phyloP scores from a whole-genome alignment of 1,140 invertebrate species.

The Conus ventricosus region DNA sequence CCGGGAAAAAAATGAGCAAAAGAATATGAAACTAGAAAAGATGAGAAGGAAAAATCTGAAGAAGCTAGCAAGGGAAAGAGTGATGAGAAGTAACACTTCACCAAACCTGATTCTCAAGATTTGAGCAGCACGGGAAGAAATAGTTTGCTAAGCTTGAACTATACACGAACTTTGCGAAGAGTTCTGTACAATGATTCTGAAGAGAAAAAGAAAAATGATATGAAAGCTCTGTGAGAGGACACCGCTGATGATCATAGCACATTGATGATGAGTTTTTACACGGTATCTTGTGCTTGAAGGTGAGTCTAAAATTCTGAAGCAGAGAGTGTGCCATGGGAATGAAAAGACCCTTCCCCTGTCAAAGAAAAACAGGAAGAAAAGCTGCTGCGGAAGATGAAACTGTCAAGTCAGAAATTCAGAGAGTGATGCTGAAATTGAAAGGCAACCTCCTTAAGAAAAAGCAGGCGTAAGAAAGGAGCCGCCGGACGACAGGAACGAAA shows the following conservation, averaged over 20 bases:
- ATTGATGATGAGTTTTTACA: slow-evolving; percentile 60
- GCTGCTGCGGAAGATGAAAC: no score
- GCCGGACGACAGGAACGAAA: no score
- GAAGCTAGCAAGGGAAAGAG: not conserved
- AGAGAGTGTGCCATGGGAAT: not conserved
- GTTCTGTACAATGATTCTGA: slow-evolving; percentile 62
- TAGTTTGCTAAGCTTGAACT: slow-evolving; percentile 59
- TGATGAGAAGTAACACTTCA: not conserved
- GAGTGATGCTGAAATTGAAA: no score
- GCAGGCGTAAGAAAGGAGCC: no score
- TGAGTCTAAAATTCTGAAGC: not conserved
- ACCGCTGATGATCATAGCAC: not conserved
- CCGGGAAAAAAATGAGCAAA: not conserved
- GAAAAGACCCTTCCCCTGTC: not conserved
- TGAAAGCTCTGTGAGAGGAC: slow-evolving; percentile 42
- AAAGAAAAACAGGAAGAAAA: slow-evolving; percentile 29
- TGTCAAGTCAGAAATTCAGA: no score
- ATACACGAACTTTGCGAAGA: slow-evolving; percentile 71
- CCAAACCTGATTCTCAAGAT: not conserved
- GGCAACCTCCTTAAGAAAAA: no score
- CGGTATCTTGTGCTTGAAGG: slow-evolving; percentile 29
- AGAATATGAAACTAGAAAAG: not conserved
- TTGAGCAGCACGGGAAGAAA: slow-evolving; percentile 51
- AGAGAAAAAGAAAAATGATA: slow-evolving; percentile 38
- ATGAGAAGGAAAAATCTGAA: not conserved